Conservation (phyloP, 2,797 vertebrate species). For the Pteropus rufus region DNA sequence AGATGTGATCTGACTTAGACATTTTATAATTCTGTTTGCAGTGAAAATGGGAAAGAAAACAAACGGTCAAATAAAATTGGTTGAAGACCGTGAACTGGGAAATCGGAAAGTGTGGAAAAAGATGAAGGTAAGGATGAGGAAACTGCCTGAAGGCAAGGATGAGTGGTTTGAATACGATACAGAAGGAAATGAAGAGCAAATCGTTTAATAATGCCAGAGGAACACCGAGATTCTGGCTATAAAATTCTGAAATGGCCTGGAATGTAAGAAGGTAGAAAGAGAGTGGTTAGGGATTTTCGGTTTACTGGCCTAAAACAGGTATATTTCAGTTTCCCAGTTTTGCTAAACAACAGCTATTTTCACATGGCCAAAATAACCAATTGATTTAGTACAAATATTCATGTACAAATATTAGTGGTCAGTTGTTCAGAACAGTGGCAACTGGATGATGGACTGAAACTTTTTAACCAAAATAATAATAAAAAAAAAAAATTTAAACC, state of each 20-base stretch:
- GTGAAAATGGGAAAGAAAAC: background rate
- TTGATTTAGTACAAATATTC: background rate
- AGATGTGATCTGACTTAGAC: background rate
- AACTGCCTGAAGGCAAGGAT: background rate
- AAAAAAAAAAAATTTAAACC: background rate
- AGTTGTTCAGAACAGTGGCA: background rate
- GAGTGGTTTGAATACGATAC: background rate
- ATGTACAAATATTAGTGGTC: background rate
- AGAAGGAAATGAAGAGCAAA: background rate
- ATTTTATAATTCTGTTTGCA: constrained; percentile 1
- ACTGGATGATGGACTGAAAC: background rate
- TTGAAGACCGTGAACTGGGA: background rate
- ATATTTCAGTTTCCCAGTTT: background rate
- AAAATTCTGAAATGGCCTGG: background rate
- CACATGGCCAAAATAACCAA: background rate
- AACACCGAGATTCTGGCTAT: background rate
- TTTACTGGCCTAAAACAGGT: background rate
- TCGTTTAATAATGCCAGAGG: background rate
- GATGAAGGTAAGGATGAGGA: background rate
- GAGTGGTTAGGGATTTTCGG: background rate
- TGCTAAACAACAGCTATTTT: background rate
- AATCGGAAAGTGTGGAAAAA: background rate
- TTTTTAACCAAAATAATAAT: background rate
- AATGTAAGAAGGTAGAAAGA: background rate
- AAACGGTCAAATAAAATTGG: constrained; percentile 1